Evolutionary conservation across 1,140 invertebrate species (phyloP).

Genomic region (Papilio machaon): DNA sequence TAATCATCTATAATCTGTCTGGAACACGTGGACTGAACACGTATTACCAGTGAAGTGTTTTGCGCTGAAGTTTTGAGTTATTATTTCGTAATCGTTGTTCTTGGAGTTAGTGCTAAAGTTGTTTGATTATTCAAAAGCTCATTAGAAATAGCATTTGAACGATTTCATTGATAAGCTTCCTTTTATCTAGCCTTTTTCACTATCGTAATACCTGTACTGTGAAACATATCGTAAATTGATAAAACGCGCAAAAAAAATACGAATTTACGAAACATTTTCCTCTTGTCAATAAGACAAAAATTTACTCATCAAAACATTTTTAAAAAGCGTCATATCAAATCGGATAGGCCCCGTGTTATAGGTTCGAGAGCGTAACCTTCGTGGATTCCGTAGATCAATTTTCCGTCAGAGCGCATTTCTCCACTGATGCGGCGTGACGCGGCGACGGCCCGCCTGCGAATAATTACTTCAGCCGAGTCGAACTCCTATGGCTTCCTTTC

Average conservation of each 20-base stretch:
- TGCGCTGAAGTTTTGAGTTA: neutral
- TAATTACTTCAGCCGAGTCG: slow-evolving; percentile 75
- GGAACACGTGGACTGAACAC: neutral
- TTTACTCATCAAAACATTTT: neutral
- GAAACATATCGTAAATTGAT: too few relatives aligned
- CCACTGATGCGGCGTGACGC: slow-evolving; percentile 66
- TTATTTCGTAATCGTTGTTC: neutral
- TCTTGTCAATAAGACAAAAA: neutral
- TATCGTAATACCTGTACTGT: too few relatives aligned
- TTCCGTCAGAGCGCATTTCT: slow-evolving; percentile 53
- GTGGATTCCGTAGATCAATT: slow-evolving; percentile 52
- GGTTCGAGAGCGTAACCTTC: slow-evolving; percentile 46
- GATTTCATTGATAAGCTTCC: too few relatives aligned
- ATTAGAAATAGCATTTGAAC: too few relatives aligned
- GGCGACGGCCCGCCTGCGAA: slow-evolving; percentile 70
- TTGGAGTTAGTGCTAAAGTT: neutral
- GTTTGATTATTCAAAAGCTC: too few relatives aligned
- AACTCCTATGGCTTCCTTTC: slow-evolving; percentile 69
- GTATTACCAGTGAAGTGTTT: neutral
- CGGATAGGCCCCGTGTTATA: slow-evolving; percentile 46
- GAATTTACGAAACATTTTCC: too few relatives aligned
- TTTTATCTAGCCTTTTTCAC: too few relatives aligned
- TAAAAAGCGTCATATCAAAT: neutral
- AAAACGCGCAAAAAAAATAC: too few relatives aligned
- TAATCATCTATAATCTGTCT: slow-evolving; percentile 9